Base-by-base conservation (phyloP, 1,140 invertebrate species). In the Psilanteris sp. region DNA sequence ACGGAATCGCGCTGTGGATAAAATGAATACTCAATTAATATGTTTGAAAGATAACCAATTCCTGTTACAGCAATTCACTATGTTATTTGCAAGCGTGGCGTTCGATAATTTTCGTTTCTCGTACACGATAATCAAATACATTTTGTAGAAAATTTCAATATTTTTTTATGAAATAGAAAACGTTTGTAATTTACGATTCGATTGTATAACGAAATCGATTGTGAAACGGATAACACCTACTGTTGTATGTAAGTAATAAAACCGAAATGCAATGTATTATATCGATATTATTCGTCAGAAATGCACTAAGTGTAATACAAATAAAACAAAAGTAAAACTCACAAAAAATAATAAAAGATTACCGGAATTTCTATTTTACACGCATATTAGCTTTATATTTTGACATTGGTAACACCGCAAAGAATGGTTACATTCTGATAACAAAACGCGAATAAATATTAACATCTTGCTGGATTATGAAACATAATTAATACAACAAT, bases 141-240 rank as follows among this genome's bases (percentile, higher is more conserved):
- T 46, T 66, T 66, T 74, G 59, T 74, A 74, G 70, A 13, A 66
- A 74, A 74, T 74, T 74, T 67, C 43, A 26, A 74, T 73, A 66
- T 74, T 74, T 74, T 74, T 74, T 74, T 74, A 66, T 66, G 70
- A 64, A 52, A 34, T 67, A 54, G 26, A 2, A 50, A 43, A 76
- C 46, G 22, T 57, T 57, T 64, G 26, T 32, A 59, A 46, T n/a
- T n/a, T 41, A 36, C 18, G 43, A 22, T 46, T 54, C 39, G 50
- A 46, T 46, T 10, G 29, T 5, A n/a, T 20, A 20, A 20, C 18
- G 18, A 3, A 20, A 20, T 55, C 39, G 50, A 48, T 46, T 13
- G 29, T 3, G 27, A 52, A 43, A 52, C 46, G 27, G 10, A 10
- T 50, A 10, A 61, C 43, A 48, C 15, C 36, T n/a, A 11, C 43